A percentile compares a stretch with the other conserved stretches of the same genome.
These are phyloP conservation scores for Romanogobio albipinnatus DNA, from an alignment of 2,113 vertebrate genomes.

Conservation along the genomic window DNA sequence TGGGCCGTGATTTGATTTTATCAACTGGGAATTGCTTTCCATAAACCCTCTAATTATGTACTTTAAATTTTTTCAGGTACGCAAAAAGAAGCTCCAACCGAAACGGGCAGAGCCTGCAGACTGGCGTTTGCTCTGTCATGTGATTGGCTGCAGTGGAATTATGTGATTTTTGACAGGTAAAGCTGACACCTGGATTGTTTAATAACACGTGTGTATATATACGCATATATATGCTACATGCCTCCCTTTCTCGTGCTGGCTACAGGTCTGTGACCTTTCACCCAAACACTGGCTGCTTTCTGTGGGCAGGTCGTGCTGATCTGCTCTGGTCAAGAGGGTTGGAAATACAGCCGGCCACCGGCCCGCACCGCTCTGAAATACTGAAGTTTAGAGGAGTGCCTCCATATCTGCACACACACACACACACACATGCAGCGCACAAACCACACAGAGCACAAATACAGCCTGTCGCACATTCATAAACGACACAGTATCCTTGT, in stretches of 20 bases:
- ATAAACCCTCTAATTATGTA: background rate
- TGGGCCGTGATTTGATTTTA: background rate
- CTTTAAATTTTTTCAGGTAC: conserved; percentile 69
- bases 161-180: conserved; percentile 59
- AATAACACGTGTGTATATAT: background rate
- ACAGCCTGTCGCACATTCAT: background rate
- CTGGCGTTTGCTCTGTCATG: conserved; percentile 92
- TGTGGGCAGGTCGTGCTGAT: conserved; percentile 47
- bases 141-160: conserved; percentile 70
- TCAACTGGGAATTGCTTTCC: background rate
- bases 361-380: conserved; percentile 46
- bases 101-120: conserved; percentile 77
- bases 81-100: conserved; percentile 74
- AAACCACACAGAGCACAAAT: background rate
- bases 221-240: background rate
- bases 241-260: conserved; percentile 38
- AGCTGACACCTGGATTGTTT: background rate
- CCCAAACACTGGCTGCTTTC: conserved; percentile 59
- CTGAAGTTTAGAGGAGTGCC: conserved; percentile 63
- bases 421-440: background rate
- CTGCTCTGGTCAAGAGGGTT: conserved; percentile 42
- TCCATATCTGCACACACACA: conserved; percentile 42
- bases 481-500: conserved; percentile 10
- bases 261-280: conserved; percentile 66
- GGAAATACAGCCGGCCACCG: conserved; percentile 18